These are phyloP conservation scores for Monochamus saltuarius DNA, from an alignment of 1,140 invertebrate genomes.

Conservation along the genomic window DNA sequence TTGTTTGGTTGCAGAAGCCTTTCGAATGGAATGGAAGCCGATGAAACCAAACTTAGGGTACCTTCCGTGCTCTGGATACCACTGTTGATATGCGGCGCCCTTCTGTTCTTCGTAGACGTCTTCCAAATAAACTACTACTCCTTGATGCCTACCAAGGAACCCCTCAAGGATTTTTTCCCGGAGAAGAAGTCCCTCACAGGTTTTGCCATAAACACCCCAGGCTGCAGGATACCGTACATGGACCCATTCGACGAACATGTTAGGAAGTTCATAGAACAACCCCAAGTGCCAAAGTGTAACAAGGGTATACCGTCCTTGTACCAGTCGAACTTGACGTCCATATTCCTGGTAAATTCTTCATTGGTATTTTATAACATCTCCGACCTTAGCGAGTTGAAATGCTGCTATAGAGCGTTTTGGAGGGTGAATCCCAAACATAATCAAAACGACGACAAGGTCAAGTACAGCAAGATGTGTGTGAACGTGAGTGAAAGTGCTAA, in stretches of 20 bases:
- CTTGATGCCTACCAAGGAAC: background rate
- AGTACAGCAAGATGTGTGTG: conserved; percentile 52
- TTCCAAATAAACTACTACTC: conserved; percentile 26
- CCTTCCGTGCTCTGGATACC: conserved; percentile 27
- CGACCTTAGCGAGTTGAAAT: conserved; percentile 52
- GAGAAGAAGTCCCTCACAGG: conserved; percentile 36
- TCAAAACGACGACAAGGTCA: conserved; percentile 51
- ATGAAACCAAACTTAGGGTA: conserved; percentile 16
- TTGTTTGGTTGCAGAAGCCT: conserved; percentile 7
- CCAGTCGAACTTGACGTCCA: conserved; percentile 63
- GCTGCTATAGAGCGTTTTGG: conserved; percentile 65
- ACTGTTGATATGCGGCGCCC: conserved; percentile 22
- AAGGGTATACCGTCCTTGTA: conserved; percentile 59
- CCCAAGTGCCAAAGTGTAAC: conserved; percentile 52
- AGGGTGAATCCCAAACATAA: conserved; percentile 53
- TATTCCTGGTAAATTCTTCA: conserved; percentile 56
- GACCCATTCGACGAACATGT: conserved; percentile 67
- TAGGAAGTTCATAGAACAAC: conserved; percentile 52
- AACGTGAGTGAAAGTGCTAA: conserved; percentile 51
- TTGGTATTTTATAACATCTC: conserved; percentile 56
- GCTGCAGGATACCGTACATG: conserved; percentile 78
- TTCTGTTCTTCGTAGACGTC: conserved; percentile 33
- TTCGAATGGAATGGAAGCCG: conserved; percentile 31
- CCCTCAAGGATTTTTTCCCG: background rate
- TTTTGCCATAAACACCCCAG: conserved; percentile 67